These are phyloP conservation scores for Borostomias antarcticus DNA, from an alignment of 2,797 vertebrate species.

Conservation along the genomic window DNA sequence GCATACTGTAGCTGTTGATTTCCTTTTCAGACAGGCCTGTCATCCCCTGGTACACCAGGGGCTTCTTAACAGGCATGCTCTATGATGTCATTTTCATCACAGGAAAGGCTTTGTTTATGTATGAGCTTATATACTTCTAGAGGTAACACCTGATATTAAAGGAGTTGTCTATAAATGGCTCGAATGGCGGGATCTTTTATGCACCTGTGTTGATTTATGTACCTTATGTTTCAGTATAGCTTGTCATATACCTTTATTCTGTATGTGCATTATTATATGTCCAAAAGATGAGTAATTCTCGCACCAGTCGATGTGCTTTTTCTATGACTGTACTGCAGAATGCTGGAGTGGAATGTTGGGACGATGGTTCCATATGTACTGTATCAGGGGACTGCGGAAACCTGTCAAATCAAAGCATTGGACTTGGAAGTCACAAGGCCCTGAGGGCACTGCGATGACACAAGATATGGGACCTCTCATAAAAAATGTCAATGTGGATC, in stretches of 20 bases:
- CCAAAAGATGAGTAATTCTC: background rate
- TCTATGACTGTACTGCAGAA: conserved; percentile 1
- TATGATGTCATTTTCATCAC: conserved; percentile 36
- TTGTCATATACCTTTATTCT: no score
- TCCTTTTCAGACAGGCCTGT: conserved; percentile 53
- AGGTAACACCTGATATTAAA: conserved; percentile 27
- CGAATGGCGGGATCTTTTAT: background rate
- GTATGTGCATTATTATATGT: no score
- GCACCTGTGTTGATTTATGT: conserved; percentile 23
- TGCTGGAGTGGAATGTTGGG: background rate
- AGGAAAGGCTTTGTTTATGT: conserved; percentile 43
- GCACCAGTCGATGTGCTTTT: conserved; percentile 1
- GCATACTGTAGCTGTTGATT: conserved; percentile 65
- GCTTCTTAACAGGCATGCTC: conserved; percentile 24
- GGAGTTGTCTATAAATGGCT: conserved; percentile 16
- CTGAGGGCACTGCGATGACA: background rate
- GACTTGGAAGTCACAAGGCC: conserved; percentile 25
- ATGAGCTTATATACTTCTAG: conserved; percentile 30
- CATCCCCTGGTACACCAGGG: conserved; percentile 33
- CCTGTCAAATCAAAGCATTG: background rate
- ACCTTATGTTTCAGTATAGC: conserved; percentile 13
- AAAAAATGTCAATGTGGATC: conserved; percentile 11
- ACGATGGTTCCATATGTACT: background rate
- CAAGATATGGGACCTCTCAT: background rate
- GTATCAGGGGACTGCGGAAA: background rate